A percentile compares a stretch with the other conserved stretches of the same genome.
phyloP scores from a whole-genome alignment of 1,140 invertebrate genomes.

The Aphidius gifuensis region DNA sequence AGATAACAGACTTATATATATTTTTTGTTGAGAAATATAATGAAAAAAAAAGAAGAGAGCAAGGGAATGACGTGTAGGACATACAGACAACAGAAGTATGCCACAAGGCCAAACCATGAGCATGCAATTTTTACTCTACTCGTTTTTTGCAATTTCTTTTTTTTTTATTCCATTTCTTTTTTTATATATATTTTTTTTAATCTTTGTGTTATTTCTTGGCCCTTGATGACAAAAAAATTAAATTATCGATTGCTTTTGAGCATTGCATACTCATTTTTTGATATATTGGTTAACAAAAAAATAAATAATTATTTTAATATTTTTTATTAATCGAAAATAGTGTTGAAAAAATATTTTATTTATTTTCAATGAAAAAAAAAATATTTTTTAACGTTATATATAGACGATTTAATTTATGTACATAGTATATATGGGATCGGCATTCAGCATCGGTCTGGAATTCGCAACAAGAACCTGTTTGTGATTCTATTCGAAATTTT shows the following conservation, averaged over 20 bases:
- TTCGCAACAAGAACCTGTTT: conserved; percentile 45
- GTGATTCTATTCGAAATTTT: conserved; percentile 35
- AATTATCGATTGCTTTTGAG: not conserved
- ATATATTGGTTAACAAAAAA: too few species aligned
- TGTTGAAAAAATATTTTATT: too few species aligned
- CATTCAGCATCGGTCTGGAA: conserved; percentile 45
- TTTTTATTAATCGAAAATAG: too few species aligned
- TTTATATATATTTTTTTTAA: not conserved
- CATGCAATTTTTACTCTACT: conserved; percentile 16
- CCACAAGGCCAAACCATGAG: conserved; percentile 44
- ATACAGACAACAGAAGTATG: conserved; percentile 32
- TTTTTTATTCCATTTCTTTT: not conserved
- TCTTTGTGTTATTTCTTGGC: not conserved
- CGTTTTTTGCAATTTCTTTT: not conserved
- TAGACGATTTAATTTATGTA: conserved; percentile 35
- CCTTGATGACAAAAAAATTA: not conserved
- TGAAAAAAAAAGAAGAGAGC: conserved; percentile 22
- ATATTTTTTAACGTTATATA: not conserved
- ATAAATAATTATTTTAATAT: too few species aligned
- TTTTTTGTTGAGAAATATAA: conserved; percentile 29
- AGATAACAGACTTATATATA: not conserved
- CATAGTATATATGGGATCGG: conserved; percentile 18
- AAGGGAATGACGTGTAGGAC: conserved; percentile 10
- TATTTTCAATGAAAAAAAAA: not conserved
- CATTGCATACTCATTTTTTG: too few species aligned